Conservation (phyloP, 2,113 vertebrate genomes). For the Osmerus eperlanus region DNA sequence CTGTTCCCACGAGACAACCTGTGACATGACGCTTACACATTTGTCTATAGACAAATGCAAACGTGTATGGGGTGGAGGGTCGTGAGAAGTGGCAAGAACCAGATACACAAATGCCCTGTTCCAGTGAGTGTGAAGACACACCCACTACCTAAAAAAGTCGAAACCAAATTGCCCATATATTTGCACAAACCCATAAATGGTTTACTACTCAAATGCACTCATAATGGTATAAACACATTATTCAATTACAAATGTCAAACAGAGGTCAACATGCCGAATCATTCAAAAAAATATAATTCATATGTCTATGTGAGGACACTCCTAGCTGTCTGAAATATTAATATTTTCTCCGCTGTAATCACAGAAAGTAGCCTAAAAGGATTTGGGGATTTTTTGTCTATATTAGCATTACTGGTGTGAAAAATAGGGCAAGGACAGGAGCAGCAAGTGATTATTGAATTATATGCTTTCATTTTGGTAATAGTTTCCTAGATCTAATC, state of each 20-base stretch:
- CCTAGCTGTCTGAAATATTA: too few species aligned
- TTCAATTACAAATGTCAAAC: background rate
- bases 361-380: too few species aligned
- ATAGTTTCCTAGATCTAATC: background rate
- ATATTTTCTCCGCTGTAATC: too few species aligned
- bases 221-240: background rate
- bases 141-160: background rate
- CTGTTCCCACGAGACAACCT: constrained; percentile 10
- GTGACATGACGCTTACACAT: too few species aligned
- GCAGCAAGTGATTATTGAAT: too few species aligned
- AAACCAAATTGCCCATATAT: background rate
- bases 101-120: background rate
- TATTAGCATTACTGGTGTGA: background rate
- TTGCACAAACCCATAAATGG: constrained; percentile 1
- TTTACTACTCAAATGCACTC: constrained; percentile 3
- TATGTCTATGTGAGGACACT: too few species aligned
- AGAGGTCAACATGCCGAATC: background rate
- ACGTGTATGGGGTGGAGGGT: too few species aligned
- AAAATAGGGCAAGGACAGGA: background rate
- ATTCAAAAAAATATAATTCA: background rate
- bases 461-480: too few species aligned
- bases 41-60: too few species aligned
- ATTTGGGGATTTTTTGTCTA: too few species aligned
- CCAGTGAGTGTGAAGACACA: background rate
- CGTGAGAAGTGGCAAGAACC: too few species aligned